Evolutionary conservation across 2,113 vertebrate genomes (phyloP), one percentile per base, ranked within the genome.

Genomic region (Gobio gobio): DNA sequence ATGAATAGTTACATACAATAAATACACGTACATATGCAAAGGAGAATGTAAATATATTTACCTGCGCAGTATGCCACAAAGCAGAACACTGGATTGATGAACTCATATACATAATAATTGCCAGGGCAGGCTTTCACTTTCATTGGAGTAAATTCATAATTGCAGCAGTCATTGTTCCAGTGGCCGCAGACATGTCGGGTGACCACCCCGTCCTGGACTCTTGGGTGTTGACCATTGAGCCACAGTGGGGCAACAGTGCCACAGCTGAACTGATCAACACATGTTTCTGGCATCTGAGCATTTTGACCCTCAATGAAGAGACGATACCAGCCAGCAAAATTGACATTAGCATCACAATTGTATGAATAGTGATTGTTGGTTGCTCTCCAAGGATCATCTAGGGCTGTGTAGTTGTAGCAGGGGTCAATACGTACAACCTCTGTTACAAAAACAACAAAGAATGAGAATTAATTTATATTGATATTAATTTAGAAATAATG

Each of bases 241-340:
- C 85, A 86, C 24, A 86, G 45, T 8, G 85, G 66, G 6, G 66
- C 66, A 45, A 63, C 0, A n/a, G 85, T 82, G 36, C 85, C 70
- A 82, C 78, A 86, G 33, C n/a, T 59, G 2, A 10, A n/a, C 24
- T 7, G 0, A n/a, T 6, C 3, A 43, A 63, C 24, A 81, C 84
- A 86, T 22, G 18, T 45, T 20, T 86, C 78, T 36, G 84, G 64
- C 77, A 86, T 86, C 18, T 51, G 78, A 70, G 51, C 78, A n/a
- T 59, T 40, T 8, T 36, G 16, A 10, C 85, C 85, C 3, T 26
- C 20, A 43, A 79, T 40, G 33, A 70, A 26, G 10, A 85, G 76
- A 43, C 84, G 84, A 58, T 82, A 86, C 85, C 85, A 86, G 14
- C 85, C 85, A 33, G 13, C 26, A 78, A 78, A 86, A 18, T 22